Base-by-base conservation (phyloP, 2,888 invertebrate genomes). In the Artemia sinica region DNA sequence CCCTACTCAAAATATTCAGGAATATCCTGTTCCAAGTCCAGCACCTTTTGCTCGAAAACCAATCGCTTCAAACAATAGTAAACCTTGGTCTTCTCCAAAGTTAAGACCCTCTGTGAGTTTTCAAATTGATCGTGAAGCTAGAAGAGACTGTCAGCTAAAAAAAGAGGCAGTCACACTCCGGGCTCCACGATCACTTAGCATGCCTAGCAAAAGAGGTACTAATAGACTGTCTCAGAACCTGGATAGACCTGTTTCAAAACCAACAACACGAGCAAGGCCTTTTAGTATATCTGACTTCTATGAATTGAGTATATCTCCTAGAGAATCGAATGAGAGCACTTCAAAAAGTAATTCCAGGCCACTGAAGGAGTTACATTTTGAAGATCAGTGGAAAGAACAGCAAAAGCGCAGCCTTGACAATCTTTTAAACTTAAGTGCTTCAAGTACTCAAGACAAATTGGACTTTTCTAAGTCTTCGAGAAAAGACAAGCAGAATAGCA, bases 161-260 rank as follows among this genome's bases (percentile, higher is more conserved):
- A 58, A 18, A 58, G 58, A 58, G 14, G 18, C 14, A 8, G 58
- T 58, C 18, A 58, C 58, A 18, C 18, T 58, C 58, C 58, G 58
- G 14, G 58, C 14, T n/a, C 58, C 58, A 9, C n/a, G 58, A 10
- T 58, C 58, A 8, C n/a, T 58, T 58, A 58, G 58, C 18, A 58
- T 58, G 58, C 58, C 58, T n/a, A 18, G 58, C n/a, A 58, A 58
- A 58, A 58, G 8, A 18, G 58, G 14, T 14, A 9, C n/a, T 58
- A 58, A 58, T n/a, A n/a, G 58, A 18, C 18, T 58, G 14, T 58
- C 58, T 14, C 58, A 58, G 58, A 58, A 58, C 18, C 58, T 58
- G 58, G 58, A 58, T 14, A 58, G 58, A 9, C 14, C 18, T n/a
- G 14, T 14, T 14, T 8, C 58, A 14, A 58, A 58, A 18, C 58